Base-by-base conservation (phyloP, 2,888 invertebrate genomes). In the Coelopa pilipes region DNA sequence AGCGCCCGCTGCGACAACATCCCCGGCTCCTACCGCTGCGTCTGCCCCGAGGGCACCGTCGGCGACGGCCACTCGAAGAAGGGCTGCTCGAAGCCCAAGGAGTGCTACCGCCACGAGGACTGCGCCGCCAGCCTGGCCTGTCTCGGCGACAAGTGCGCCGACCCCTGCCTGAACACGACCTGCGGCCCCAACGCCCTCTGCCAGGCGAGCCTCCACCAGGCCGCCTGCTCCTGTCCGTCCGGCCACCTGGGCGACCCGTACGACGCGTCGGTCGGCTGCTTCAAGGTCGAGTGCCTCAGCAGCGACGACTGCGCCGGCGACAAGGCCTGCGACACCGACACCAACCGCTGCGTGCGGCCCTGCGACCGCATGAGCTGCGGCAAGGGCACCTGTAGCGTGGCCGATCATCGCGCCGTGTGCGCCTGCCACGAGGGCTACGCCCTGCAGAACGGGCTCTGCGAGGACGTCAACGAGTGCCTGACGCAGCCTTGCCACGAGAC, bases 241-340 rank as follows among this genome's bases (percentile, higher is more conserved):
- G 96, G 96, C 21, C 93, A 92, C 84, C 89, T 96, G 47, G 96
- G 96, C 11, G 95, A 96, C 88, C 92, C 95, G 5, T 90, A 90
- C 72, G 94, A 95, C 82, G 89, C 89, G 71, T 90, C 90, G 69
- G 90, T 95, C 70, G 96, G 96, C 50, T 96, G 96, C 83, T 96
- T 95, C 85, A 94, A 93, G 87, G 96, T 96, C 1, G 96, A 96
- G 88, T 97, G 96, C 86, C 89, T 94, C 1, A 91, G 91, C 60
- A 91, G 94, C 83, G 90, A 90, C 55, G 95, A 96, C 79, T 96
- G 96, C 82, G 88, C 93, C 3, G 86, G 83, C 49, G 93, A 94
- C 76, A 94, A 93, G 86, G 91, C 91, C 79, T 96, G 96, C 82
- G 93, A 95, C 82, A 86, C 88, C 4, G 90, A 90, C 80, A 92